Percentiles rank a stretch among this genome's conserved stretches.
Evolutionary conservation across 2,888 invertebrate genomes (phyloP).

Genomic region (Dryobota labecula): DNA sequence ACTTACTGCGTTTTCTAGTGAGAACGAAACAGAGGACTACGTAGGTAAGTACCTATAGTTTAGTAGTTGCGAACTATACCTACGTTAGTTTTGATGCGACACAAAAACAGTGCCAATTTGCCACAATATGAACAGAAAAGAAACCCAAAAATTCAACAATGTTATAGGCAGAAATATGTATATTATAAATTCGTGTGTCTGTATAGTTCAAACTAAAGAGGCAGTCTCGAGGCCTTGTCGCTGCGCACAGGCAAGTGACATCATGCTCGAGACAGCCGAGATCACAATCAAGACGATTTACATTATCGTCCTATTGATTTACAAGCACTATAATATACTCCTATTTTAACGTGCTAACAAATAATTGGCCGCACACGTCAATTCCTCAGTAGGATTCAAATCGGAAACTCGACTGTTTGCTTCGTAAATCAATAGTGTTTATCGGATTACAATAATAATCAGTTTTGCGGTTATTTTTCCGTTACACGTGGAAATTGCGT

Average conservation of each 20-base stretch:
- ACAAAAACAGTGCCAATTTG: neutral
- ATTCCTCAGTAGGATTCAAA: slow-evolving; percentile 54
- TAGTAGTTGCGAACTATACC: neutral
- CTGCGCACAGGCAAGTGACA: slow-evolving; percentile 76
- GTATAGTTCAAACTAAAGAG: slow-evolving; percentile 62
- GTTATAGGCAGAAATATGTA: slow-evolving; percentile 20
- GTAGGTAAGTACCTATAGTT: neutral
- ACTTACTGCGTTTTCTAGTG: neutral
- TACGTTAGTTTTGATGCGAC: neutral
- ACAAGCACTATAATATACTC: slow-evolving; percentile 73
- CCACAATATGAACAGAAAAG: neutral
- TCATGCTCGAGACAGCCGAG: slow-evolving; percentile 81
- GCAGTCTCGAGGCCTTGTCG: slow-evolving; percentile 73
- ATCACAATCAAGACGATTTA: slow-evolving; percentile 87
- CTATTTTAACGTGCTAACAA: slow-evolving; percentile 79
- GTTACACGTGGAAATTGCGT: slow-evolving; percentile 56
- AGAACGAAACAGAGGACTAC: neutral
- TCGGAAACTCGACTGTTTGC: slow-evolving; percentile 42
- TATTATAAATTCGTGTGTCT: slow-evolving; percentile 66
- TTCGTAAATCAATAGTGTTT: slow-evolving; percentile 58
- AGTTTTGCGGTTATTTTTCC: slow-evolving; percentile 50
- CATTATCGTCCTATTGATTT: slow-evolving; percentile 88
- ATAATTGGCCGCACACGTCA: slow-evolving; percentile 82
- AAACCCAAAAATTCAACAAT: neutral
- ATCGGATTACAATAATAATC: slow-evolving; percentile 52